Evolutionary conservation across 37 sponge, comb jelly and placozoan genomes (phyloP).

Genomic region (Dysidea cf. avara): DNA sequence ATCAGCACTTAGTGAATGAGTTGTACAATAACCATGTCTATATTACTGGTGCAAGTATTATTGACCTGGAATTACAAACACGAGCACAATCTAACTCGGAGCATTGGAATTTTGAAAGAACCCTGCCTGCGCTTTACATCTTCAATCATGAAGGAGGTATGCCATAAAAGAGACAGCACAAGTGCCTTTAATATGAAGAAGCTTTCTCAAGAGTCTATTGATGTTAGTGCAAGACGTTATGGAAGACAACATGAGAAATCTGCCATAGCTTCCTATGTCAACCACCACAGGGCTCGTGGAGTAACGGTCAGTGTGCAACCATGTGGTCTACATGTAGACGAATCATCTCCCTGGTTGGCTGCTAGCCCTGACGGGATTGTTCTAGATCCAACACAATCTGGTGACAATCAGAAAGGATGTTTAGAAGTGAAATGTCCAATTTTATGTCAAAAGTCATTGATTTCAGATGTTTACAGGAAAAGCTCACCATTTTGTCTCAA

Average conservation of each 20-base stretch:
- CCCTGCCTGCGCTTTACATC: background rate
- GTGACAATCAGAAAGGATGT: too few species aligned
- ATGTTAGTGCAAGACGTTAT: slow-evolving; percentile 15
- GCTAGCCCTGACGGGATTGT: slow-evolving; percentile 27
- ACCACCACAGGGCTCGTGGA: too few species aligned
- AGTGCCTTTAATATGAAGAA: background rate
- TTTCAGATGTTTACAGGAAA: background rate
- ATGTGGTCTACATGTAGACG: slow-evolving; percentile 13
- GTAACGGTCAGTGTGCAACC: background rate
- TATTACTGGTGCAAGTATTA: background rate
- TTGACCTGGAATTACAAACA: background rate
- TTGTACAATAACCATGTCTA: background rate
- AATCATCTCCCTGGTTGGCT: slow-evolving; percentile 9
- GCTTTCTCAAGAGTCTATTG: too few species aligned
- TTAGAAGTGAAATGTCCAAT: slow-evolving; percentile 29
- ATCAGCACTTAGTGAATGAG: too few species aligned
- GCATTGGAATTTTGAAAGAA: slow-evolving; percentile 1
- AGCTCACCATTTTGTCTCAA: background rate
- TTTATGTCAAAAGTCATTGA: background rate
- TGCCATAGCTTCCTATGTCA: background rate
- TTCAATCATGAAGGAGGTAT: slow-evolving; percentile 7
- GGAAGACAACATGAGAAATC: slow-evolving; percentile 1
- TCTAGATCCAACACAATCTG: too few species aligned
- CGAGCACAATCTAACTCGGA: background rate
- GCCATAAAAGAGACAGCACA: background rate